Evolutionary conservation across 2,113 vertebrate genomes (phyloP).

Genomic region (Glaucidium brasilianum): DNA sequence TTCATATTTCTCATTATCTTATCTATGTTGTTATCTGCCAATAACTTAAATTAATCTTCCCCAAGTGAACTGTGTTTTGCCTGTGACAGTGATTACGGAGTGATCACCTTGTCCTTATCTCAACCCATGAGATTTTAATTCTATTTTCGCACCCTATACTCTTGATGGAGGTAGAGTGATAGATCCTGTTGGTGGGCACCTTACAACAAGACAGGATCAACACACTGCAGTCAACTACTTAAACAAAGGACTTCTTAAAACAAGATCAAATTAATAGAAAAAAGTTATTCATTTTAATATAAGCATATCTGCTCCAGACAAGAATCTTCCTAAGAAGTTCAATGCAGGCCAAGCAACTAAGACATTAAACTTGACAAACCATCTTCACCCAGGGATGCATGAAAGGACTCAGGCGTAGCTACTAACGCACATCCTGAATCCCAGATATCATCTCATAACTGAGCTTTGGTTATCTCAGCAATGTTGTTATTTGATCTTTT

Average conservation of each 20-base stretch:
- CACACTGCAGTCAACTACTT: neutral
- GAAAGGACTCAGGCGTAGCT: neutral
- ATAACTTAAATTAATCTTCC: neutral
- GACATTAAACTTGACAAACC: neutral
- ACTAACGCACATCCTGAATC: neutral
- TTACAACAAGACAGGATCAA: neutral
- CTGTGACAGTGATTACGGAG: neutral
- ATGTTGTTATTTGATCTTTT: neutral
- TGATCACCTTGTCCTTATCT: neutral
- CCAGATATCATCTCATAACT: neutral
- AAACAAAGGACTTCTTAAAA: neutral
- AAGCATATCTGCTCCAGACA: neutral
- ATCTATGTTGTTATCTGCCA: neutral
- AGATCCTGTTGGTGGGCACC: neutral
- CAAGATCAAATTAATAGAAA: neutral
- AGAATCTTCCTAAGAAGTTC: neutral
- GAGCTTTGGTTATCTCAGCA: neutral
- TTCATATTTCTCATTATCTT: neutral
- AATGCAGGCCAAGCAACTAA: neutral
- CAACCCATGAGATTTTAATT: neutral
- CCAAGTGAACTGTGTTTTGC: neutral
- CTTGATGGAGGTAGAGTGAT: neutral
- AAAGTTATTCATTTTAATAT: neutral
- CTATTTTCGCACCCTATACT: neutral
- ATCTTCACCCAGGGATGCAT: neutral